Evolutionary conservation across 2,113 vertebrate genomes (phyloP).

Genomic region (Phaethornis superciliosus): DNA sequence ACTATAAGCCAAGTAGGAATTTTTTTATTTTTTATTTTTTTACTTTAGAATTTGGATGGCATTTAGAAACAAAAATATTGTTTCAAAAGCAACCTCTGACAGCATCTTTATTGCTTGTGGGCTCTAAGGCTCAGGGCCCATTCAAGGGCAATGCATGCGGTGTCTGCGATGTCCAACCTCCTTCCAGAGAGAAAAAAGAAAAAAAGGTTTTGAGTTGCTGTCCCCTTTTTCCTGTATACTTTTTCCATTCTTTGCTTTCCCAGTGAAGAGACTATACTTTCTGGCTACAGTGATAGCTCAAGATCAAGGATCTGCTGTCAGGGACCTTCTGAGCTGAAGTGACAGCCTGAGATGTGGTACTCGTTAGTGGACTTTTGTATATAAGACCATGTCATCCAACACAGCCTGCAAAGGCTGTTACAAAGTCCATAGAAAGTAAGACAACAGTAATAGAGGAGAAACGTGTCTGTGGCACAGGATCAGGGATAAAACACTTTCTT

Average conservation of each 20-base stretch:
- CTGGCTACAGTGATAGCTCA: not conserved
- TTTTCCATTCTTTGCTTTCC: not conserved
- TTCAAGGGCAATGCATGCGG: accelerated
- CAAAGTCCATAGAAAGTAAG: conserved; percentile 33
- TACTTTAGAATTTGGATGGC: not conserved
- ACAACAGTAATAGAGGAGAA: not conserved
- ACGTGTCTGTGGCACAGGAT: conserved; percentile 60
- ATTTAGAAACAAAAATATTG: not conserved
- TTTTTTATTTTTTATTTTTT: not conserved
- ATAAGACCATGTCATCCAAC: not conserved
- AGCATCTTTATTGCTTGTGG: not conserved
- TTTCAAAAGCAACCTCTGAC: not conserved
- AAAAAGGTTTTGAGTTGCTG: not conserved
- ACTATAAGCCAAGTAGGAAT: not conserved
- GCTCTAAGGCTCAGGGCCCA: not conserved
- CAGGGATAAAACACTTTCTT: conserved; percentile 35
- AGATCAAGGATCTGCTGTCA: conserved; percentile 29
- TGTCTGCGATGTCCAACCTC: not conserved
- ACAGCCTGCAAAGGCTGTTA: conserved; percentile 35
- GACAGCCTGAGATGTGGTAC: conserved; percentile 24
- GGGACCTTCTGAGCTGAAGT: not conserved
- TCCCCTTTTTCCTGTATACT: not conserved
- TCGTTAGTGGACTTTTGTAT: not conserved
- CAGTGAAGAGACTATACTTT: not conserved
- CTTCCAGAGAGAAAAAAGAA: not conserved